Evolutionary conservation across 2,888 invertebrate genomes (phyloP).

Genomic region (Cenopis cana): DNA sequence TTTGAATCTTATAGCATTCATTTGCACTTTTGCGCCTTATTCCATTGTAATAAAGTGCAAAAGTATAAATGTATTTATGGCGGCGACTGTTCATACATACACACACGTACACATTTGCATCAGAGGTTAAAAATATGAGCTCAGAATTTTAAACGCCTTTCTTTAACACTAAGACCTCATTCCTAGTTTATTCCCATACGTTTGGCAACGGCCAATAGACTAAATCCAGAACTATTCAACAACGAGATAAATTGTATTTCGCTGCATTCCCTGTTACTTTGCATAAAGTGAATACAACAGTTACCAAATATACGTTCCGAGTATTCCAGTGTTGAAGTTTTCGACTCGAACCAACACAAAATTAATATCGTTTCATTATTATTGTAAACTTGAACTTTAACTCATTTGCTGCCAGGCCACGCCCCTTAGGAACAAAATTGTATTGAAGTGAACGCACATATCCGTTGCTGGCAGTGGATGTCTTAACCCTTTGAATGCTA

Average conservation of each 20-base stretch:
- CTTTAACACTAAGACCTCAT: slow-evolving; percentile 16
- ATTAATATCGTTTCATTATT: background rate
- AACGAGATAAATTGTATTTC: slow-evolving; percentile 57
- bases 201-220: slow-evolving; percentile 57
- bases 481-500: too few species aligned
- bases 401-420: too few species aligned
- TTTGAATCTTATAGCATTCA: too few species aligned
- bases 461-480: too few species aligned
- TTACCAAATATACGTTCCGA: slow-evolving; percentile 5
- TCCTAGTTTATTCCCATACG: slow-evolving; percentile 49
- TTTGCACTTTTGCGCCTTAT: too few species aligned
- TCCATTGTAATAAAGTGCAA: too few species aligned
- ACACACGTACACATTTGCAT: too few species aligned
- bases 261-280: slow-evolving; percentile 35
- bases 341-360: background rate
- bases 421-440: too few species aligned
- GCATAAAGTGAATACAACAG: slow-evolving; percentile 5
- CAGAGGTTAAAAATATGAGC: background rate
- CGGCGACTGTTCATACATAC: too few species aligned
- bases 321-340: background rate
- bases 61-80: too few species aligned
- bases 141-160: slow-evolving; percentile 3
- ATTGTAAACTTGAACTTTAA: too few species aligned
- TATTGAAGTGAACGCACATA: too few species aligned
- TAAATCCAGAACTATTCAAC: slow-evolving; percentile 58